A percentile compares a stretch with the other conserved stretches of the same genome.
Conservation (phyloP, 2,113 vertebrate species). For the Himantopus leucocephalus region DNA sequence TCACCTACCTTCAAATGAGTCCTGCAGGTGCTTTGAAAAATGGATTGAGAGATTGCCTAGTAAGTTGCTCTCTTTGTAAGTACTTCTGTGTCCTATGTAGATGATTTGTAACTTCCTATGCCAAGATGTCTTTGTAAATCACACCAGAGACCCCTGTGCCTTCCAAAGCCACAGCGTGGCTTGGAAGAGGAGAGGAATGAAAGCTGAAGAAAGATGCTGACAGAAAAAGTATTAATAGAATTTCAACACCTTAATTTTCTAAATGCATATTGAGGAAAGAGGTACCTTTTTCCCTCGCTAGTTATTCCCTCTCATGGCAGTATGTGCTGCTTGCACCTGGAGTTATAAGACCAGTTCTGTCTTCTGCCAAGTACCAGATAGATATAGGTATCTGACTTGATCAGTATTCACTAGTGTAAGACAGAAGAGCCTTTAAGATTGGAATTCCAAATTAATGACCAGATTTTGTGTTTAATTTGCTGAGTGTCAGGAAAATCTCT, state of each 20-base stretch:
- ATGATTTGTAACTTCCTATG: constrained; percentile 14
- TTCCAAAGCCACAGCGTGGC: not conserved
- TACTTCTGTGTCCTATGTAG: not conserved
- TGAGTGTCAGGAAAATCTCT: not conserved
- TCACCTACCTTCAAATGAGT: constrained; percentile 21
- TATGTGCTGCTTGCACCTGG: not conserved
- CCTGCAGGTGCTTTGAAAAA: constrained; percentile 60
- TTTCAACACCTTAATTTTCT: not conserved
- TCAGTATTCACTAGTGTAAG: not conserved
- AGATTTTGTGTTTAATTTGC: not conserved
- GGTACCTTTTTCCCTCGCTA: not conserved
- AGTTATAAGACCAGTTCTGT: not conserved
- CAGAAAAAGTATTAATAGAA: not conserved
- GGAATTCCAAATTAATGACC: not conserved
- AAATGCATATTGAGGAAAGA: not conserved
- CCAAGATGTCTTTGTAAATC: not conserved
- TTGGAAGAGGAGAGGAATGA: not conserved
- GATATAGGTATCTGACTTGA: not conserved
- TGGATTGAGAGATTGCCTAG: constrained; percentile 37
- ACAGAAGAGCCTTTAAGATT: not conserved
- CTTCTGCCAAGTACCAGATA: not conserved
- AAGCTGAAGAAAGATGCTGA: not conserved
- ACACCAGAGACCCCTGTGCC: not conserved
- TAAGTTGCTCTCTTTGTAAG: not conserved
- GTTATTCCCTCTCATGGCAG: not conserved